Evolutionary conservation across 2,888 invertebrate genomes (phyloP).

Genomic region (Parnassius glacialis): DNA sequence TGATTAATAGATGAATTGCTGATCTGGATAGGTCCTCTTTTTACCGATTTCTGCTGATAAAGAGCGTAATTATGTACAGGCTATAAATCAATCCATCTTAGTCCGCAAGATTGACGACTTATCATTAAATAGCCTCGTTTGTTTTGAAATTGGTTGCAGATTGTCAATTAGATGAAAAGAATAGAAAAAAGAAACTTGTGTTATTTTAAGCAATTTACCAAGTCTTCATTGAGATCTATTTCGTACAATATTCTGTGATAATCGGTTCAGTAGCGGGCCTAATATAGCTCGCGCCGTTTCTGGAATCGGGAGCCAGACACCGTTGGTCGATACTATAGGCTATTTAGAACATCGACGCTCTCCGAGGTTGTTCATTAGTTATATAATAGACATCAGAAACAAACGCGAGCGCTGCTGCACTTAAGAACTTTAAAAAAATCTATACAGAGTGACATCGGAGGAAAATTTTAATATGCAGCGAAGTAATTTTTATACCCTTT

Average conservation of each 20-base stretch:
- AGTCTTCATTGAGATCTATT: neutral
- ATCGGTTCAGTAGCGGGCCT: constrained; percentile 29
- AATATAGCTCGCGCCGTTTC: constrained; percentile 29
- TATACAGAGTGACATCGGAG: neutral
- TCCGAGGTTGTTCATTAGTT: constrained; percentile 10
- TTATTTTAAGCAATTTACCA: too few species aligned
- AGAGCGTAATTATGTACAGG: too few species aligned
- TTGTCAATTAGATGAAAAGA: too few species aligned
- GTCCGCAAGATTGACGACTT: too few species aligned
- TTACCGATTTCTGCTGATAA: too few species aligned
- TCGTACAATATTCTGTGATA: constrained; percentile 28
- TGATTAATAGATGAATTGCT: too few species aligned
- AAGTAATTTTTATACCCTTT: too few species aligned
- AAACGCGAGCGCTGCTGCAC: constrained; percentile 1
- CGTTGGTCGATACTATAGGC: constrained; percentile 11
- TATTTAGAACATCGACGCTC: constrained; percentile 10
- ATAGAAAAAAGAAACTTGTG: too few species aligned
- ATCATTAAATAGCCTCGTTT: too few species aligned
- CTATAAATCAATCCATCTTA: too few species aligned
- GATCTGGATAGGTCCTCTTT: too few species aligned
- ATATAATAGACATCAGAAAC: constrained; percentile 14
- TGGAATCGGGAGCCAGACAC: constrained; percentile 24
- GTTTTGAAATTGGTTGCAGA: too few species aligned
- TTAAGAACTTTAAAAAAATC: neutral
- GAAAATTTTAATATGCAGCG: neutral